Base-by-base conservation (phyloP, 2,113 vertebrate genomes). In the Colinus virginianus region DNA sequence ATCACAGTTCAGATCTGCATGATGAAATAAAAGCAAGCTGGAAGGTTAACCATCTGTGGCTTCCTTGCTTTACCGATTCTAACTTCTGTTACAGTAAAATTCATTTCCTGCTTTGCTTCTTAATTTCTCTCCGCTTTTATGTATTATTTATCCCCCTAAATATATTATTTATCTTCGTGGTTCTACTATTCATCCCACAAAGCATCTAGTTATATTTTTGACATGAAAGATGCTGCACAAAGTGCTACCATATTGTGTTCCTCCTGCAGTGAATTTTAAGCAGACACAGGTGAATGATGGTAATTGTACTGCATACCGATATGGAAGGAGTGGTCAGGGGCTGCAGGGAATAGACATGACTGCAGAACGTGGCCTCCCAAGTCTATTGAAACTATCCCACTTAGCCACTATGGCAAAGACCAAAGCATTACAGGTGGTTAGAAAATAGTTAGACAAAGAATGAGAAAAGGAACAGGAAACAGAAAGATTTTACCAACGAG, bases 71-170 rank as follows among this genome's bases (percentile, higher is more conserved):
- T 90, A 84, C 19, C 36, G 69, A 0, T 62, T 85, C 43, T 32
- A 62, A 10, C 20, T 78, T 34, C 48, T 42, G 6, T 40, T 67
- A 55, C 43, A 79, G 28, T 12, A 63, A n/a, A 78, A 72, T 9
- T 71, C 4, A 42, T 83, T 63, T 84, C 46, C 56, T 70, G 25
- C 46, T 78, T 78, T 77, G 43, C 49, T 51, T 84, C 59, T 67
- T 87, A 84, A 76, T 89, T 89, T 58, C 7, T 10, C 56, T 68
- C 63, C 76, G 45, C 78, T 85, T 68, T 48, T 78, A 62, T 87
- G 43, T 42, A 90, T 81, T 89, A 92, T 92, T 82, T 67, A 94
- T 61, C 58, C 43, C 59, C 36, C 32, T 76, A 58, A 87, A 90
- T 70, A 49, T 3, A 77, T 67, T 74, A 70, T 85, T 91, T 42